Evolutionary conservation across 2,888 invertebrate genomes (phyloP).

Genomic region (Torymus auratus): DNA sequence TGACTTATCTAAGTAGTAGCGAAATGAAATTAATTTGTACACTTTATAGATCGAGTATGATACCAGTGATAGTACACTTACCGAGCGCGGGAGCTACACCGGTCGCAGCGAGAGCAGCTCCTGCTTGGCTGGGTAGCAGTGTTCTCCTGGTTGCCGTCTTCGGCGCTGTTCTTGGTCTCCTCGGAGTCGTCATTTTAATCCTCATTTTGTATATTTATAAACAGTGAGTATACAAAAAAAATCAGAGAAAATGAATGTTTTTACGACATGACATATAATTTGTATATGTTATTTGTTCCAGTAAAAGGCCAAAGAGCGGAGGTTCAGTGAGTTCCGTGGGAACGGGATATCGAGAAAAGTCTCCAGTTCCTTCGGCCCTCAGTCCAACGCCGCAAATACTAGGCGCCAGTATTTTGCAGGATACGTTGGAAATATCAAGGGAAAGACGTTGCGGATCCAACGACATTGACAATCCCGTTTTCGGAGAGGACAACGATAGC

Average conservation of each 20-base stretch:
- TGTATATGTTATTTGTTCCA: constrained; percentile 52
- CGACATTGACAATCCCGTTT: constrained; percentile 78
- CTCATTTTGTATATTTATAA: constrained; percentile 88
- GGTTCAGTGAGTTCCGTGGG: constrained; percentile 73
- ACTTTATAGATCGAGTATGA: constrained; percentile 70
- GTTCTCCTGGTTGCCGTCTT: constrained; percentile 81
- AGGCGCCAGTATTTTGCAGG: constrained; percentile 78
- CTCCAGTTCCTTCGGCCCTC: constrained; percentile 72
- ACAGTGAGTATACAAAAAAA: constrained; percentile 78
- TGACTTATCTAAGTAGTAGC: too few relatives aligned
- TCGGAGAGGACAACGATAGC: constrained; percentile 71
- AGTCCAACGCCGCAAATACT: constrained; percentile 77
- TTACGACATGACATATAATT: too few relatives aligned
- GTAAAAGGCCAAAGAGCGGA: constrained; percentile 71
- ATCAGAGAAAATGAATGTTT: too few relatives aligned
- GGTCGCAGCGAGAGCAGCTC: constrained; percentile 77
- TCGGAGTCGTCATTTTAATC: constrained; percentile 86
- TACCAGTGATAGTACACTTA: constrained; percentile 78
- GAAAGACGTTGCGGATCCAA: constrained; percentile 75
- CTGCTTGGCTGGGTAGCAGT: constrained; percentile 77
- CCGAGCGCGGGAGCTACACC: constrained; percentile 71
- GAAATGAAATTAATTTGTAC: too few relatives aligned
- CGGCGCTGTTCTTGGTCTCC: constrained; percentile 84
- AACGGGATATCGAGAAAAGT: constrained; percentile 73
- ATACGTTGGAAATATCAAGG: constrained; percentile 74